These are phyloP conservation scores for Oenanthe melanoleuca DNA, from an alignment of 2,113 vertebrate genomes.

Conservation along the genomic window DNA sequence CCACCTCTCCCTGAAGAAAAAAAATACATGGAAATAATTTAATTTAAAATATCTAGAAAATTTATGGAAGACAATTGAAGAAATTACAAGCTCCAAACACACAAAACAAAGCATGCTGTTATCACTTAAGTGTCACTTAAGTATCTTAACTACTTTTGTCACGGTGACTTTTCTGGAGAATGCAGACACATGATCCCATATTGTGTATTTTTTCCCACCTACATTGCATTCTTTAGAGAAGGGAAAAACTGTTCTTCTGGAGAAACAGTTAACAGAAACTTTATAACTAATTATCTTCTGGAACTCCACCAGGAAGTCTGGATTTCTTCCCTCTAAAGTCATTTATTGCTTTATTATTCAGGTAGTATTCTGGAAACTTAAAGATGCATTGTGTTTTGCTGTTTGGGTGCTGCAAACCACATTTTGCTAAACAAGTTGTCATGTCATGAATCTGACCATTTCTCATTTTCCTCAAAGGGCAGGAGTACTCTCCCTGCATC, in stretches of 20 bases:
- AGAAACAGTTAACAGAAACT: not conserved
- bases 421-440: not conserved
- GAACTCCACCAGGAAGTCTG: not conserved
- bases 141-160: not conserved
- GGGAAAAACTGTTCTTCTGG: not conserved
- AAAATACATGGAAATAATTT: not conserved
- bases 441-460: not conserved
- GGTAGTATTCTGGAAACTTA: not conserved
- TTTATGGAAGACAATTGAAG: not conserved
- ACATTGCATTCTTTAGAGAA: not conserved
- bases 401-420: not conserved
- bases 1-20: not conserved
- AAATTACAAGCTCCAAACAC: not conserved
- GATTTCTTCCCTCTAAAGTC: not conserved
- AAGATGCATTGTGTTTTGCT: not conserved
- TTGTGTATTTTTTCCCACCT: not conserved
- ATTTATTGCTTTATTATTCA: not conserved
- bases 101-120: not conserved
- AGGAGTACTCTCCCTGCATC: not conserved
- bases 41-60: not conserved
- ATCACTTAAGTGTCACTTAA: not conserved
- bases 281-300: not conserved
- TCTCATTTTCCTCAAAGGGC: not conserved
- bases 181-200: not conserved
- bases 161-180: not conserved